Evolutionary conservation across 2,113 vertebrate genomes (phyloP), one percentile per base, ranked within the genome.

Genomic region (Perca fluviatilis): DNA sequence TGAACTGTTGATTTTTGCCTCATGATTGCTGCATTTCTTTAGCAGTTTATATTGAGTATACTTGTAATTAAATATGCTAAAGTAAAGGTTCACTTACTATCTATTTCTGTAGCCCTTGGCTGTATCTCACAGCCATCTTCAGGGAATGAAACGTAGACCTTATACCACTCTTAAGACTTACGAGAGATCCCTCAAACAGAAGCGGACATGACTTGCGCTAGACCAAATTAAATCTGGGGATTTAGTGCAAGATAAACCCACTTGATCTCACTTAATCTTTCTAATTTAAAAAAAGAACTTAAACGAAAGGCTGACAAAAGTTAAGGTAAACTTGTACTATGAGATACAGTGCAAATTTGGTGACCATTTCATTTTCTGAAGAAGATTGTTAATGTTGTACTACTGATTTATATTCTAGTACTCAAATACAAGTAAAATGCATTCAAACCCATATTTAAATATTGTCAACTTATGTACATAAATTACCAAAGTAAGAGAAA

Each of bases 1-100:
- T 80, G 25, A 87, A 84, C 68, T 73, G 53, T 81, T 23, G 50
- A 46, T 64, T 56, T 30, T 25, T 74, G 30, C 51, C 15, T 64
- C 36, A 2, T 66, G 11, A 49, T 43, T 71, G 11, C 40, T 43
- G 40, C 9, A 43, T 43, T 43, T 11, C 10, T 43, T 43, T 11
- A 13, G 40, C 56, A 30, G 40, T 27, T 46, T 16, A 67, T 51
- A 49, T 58, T 43, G 12, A 23, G 9, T 33, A 11, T n/a, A 23
- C 18, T 3, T 30, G n/a, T 46, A 7, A 40, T 57, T 14, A 16
- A 18, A 57, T 71, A 57, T 4, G 21, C 19, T 21, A 16, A 71
- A 43, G 33, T 70, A 14, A 56, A 70, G 3, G 3, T 69, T 36
- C 6, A 40, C 4, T 53, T 36, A 4, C 6, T n/a, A 19, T 1